Evolutionary conservation across 2,797 vertebrate genomes (phyloP).

Genomic region (Tokudaia tokunoshimensis): DNA sequence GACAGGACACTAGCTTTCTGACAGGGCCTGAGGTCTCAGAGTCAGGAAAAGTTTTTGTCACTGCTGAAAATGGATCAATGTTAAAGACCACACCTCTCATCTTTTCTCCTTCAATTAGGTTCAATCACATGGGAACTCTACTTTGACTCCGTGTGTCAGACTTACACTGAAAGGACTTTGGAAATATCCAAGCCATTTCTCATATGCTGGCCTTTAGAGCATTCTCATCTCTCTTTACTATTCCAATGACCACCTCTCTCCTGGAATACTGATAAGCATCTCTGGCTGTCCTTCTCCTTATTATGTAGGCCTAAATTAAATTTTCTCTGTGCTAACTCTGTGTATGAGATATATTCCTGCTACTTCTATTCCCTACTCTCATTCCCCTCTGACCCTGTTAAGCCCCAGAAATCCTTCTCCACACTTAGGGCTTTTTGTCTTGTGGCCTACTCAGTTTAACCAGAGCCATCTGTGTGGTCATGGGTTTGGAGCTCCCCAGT

Average conservation of each 20-base stretch:
- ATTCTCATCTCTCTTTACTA: neutral
- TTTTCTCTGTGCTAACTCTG: neutral
- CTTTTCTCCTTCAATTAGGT: neutral
- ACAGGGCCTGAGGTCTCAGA: neutral
- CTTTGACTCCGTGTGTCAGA: conserved; percentile 9
- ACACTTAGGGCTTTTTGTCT: neutral
- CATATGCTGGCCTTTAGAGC: neutral
- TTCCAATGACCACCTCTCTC: neutral
- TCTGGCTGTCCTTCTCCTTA: neutral
- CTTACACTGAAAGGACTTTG: neutral
- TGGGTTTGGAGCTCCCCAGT: neutral
- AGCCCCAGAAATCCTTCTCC: neutral
- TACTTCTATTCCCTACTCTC: neutral
- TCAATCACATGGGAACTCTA: neutral
- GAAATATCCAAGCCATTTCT: neutral
- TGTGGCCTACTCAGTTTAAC: neutral
- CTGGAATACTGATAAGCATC: neutral
- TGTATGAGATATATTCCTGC: no score
- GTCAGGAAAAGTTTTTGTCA: neutral
- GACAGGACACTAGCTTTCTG: neutral
- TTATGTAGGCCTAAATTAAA: neutral
- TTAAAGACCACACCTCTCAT: neutral
- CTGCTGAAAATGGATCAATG: neutral
- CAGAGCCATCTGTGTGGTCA: neutral
- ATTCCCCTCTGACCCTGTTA: neutral